These are phyloP conservation scores for Chloroclysta siterata DNA, from an alignment of 2,888 invertebrate genomes.

Conservation along the genomic window DNA sequence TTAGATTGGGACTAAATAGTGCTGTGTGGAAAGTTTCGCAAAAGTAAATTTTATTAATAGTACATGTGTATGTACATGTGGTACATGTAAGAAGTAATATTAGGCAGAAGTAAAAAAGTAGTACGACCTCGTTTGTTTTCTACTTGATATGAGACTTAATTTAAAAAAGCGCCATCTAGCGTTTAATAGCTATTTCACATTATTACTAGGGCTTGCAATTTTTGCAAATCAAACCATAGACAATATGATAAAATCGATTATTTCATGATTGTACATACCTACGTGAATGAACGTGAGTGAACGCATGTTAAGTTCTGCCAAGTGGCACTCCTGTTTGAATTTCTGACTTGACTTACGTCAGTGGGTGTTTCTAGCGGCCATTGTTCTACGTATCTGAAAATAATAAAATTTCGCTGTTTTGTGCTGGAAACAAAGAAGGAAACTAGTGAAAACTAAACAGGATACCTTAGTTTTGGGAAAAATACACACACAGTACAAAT, in stretches of 20 bases:
- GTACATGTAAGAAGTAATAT: too few relatives aligned
- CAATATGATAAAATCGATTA: conserved; percentile 2
- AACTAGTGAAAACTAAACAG: conserved; percentile 62
- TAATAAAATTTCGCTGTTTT: conserved; percentile 75
- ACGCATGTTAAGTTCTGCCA: conserved; percentile 78
- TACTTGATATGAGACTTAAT: background rate
- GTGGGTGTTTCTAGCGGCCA: conserved; percentile 84
- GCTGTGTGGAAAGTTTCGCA: too few relatives aligned
- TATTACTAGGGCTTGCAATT: conserved; percentile 3
- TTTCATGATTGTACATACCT: background rate
- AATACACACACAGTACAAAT: conserved; percentile 77
- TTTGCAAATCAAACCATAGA: conserved; percentile 12
- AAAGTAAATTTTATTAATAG: too few relatives aligned
- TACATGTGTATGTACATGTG: too few relatives aligned
- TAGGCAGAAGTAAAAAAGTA: too few relatives aligned
- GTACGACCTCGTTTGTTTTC: too few relatives aligned
- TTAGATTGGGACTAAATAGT: too few relatives aligned
- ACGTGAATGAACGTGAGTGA: conserved; percentile 46
- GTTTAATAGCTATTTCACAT: background rate
- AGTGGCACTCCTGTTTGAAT: conserved; percentile 81
- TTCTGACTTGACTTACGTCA: conserved; percentile 78
- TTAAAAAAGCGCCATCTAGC: conserved; percentile 13
- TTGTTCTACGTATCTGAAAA: conserved; percentile 78
- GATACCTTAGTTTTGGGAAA: conserved; percentile 64
- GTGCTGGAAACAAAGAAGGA: conserved; percentile 76